phyloP scores from a whole-genome alignment of 2,113 vertebrate genomes.

The Equus przewalskii region DNA sequence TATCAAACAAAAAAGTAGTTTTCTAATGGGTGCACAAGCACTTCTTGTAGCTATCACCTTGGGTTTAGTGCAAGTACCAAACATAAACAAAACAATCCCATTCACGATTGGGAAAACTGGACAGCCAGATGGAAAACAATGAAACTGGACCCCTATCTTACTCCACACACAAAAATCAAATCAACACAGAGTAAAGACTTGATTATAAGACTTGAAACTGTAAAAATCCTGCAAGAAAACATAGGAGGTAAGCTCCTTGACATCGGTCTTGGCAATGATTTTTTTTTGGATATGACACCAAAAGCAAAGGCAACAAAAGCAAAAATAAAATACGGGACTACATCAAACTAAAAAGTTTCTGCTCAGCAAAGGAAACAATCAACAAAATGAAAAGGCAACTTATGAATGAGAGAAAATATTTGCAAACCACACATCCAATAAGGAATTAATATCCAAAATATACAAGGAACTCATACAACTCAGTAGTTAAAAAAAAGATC shows the following conservation, averaged over 20 bases:
- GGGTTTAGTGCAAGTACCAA: background rate
- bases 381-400: background rate
- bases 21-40: background rate
- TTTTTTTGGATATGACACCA: background rate
- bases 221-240: background rate
- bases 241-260: background rate
- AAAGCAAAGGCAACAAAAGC: background rate
- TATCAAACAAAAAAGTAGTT: background rate
- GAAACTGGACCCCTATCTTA: background rate
- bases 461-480: background rate
- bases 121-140: background rate
- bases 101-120: background rate
- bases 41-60: background rate
- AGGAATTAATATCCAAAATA: background rate
- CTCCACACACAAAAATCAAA: background rate
- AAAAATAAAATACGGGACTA: background rate
- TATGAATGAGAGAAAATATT: background rate
- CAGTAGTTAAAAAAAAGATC: background rate
- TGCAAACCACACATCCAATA: background rate
- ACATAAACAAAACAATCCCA: background rate
- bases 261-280: background rate
- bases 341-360: background rate
- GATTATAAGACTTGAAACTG: background rate
- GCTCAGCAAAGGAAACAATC: background rate
- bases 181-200: background rate